Evolutionary conservation across 2,113 vertebrate species (phyloP), one percentile per base, ranked within the genome.

Genomic region (Hippoglossus stenolepis): DNA sequence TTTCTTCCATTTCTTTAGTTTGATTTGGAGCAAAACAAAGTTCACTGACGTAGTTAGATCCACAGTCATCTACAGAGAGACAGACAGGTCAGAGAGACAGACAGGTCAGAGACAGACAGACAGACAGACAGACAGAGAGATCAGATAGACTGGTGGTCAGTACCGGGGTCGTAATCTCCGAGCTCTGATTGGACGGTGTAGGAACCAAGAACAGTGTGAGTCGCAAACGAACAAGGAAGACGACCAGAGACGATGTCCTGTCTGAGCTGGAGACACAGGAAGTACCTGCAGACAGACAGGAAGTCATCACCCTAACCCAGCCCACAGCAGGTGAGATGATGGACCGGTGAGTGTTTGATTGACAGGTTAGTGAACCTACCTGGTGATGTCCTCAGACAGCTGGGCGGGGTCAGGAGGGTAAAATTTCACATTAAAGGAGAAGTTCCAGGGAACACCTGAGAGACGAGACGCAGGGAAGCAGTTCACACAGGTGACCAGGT

Each of bases 361-460:
- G 59, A 47, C 66, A 78, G 47, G 6, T 31, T 31, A 31, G 31
- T 3, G n/a, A 5, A 15, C 13, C 45, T 87, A 98, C 97, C 98
- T 97, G 92, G 96, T 99, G 87, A 99, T 96, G 89, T 99, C 98
- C 93, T 99, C 98, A 53, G 97, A 97, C 35, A 99, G 95, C 91
- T 97, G 97, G 71, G 96, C 92, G 5, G 97, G 98, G 81, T 99
- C 96, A 26, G 97, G 97, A 70, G 98, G 97, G 83, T 99, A 99
- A 94, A 99, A 99, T 87, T 99, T 99, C 63, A 99, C 96, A 82
- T 97, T 99, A 87, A 99, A 99, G 5, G 95, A 95, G 92, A 99
- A 98, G 81, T 95, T 96, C 97, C 97, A 99, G 87, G 96, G 93
- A 82, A 97, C 96, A 84, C 96, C 98, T 99, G 90, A 68, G 77